Base-by-base conservation (phyloP, 35 echinoderm and acorn worm genomes). In the Heliocidaris erythrogramma region DNA sequence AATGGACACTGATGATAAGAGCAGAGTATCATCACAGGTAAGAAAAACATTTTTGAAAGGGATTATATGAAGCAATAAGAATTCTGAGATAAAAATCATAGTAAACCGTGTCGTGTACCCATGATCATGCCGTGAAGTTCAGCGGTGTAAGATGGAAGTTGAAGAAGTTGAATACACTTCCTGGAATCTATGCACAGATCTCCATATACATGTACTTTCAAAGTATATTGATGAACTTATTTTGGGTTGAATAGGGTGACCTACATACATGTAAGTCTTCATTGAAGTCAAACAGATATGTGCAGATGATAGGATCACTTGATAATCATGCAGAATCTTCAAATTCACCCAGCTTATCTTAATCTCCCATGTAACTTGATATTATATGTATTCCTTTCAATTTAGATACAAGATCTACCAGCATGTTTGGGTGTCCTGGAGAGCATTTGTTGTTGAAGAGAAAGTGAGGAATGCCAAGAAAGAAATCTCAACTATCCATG, bases 1-100 rank as follows among this genome's bases (percentile, higher is more conserved):
- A 94, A 88, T 94, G 94, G 94, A 94, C 71, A 24, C 85, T 94
- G 0, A 47, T 94, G 35, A 87, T 94, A 30, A 86, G 94, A 50
- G 94, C 94, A 18, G 94, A 94, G 84, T 94, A 94, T 52, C 94
- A 94, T 94, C 47, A 94, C 48, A 94, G 94, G 94, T 94, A 85
- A 31, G 9, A 88, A 48, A 88, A 88, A 92, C 21, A 21, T n/a
- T 78, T 7, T 32, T 89, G 31, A 32, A 42, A 13, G 87, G 31
- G 87, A 24, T 89, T 18, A 13, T 13, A 47, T 5, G 18, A 89
- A 88, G 47, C 4, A 32, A 8, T 5, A 32, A 24, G 0, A 86
- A 18, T 29, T 86, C 85, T 9, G 5, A 32, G 13, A 52, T 52
- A 52, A 8, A n/a, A 52, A 13, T 52, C 7, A 56, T 56, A 86